Evolutionary conservation across 1,140 invertebrate species (phyloP).

Genomic region (Psix sp.): DNA sequence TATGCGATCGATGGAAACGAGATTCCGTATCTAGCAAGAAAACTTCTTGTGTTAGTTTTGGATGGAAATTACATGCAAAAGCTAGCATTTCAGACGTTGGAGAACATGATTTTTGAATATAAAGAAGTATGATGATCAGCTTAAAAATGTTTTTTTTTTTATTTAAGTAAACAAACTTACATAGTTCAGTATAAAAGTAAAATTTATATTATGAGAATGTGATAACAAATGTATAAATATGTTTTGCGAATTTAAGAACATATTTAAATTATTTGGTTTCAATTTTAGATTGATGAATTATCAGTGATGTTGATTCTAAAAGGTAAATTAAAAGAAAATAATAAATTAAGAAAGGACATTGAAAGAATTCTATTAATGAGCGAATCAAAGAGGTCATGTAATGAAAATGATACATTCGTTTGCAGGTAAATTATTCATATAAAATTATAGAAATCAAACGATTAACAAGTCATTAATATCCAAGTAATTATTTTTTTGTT

Average conservation of each 20-base stretch:
- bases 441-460: no score
- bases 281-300: conserved; percentile 57
- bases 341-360: conserved; percentile 7
- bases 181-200: neutral
- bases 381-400: no score
- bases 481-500: no score
- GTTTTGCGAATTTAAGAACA: no score
- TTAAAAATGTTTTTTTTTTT: no score
- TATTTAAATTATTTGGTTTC: conserved; percentile 6
- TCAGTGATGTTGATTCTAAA: conserved; percentile 53
- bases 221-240: no score
- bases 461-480: no score
- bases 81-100: conserved; percentile 40
- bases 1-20: conserved; percentile 10
- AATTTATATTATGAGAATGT: neutral
- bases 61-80: conserved; percentile 31
- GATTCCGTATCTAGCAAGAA: conserved; percentile 54
- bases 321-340: conserved; percentile 8
- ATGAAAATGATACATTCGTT: no score
- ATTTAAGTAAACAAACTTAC: no score
- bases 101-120: conserved; percentile 47
- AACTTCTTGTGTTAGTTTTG: conserved; percentile 51
- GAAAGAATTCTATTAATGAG: no score
- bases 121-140: conserved; percentile 41
- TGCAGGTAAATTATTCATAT: no score